A percentile compares a stretch with the other conserved stretches of the same genome.
Evolutionary conservation across 2,113 vertebrate species (phyloP).

Genomic region (Menidia beryllina): DNA sequence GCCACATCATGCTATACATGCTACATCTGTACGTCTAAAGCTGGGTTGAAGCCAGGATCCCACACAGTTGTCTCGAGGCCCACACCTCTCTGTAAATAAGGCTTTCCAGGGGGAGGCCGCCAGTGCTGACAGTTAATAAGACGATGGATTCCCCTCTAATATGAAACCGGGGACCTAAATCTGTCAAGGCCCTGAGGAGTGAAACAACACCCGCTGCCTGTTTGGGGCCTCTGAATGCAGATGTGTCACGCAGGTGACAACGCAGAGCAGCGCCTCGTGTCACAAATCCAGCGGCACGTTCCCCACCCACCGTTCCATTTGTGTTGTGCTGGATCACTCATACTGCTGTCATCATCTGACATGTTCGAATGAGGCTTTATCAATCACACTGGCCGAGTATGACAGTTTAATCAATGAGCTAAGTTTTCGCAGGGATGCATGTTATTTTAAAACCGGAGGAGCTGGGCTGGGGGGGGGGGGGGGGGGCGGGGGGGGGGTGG

Average conservation of each 20-base stretch:
- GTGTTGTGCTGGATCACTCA: constrained; percentile 61
- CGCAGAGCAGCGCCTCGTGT: constrained; percentile 38
- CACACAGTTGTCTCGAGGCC: neutral
- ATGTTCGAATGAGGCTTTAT: constrained; percentile 77
- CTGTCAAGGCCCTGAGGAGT: constrained; percentile 3
- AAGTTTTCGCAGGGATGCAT: constrained; percentile 48
- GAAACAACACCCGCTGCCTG: constrained; percentile 20
- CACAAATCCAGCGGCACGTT: neutral
- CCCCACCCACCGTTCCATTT: constrained; percentile 15
- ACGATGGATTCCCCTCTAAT: constrained; percentile 32
- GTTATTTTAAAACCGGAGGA: constrained; percentile 57
- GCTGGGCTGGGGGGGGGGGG: neutral
- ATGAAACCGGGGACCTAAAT: constrained; percentile 37
- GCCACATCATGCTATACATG: no score
- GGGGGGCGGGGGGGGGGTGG: neutral
- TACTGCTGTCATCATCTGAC: constrained; percentile 53
- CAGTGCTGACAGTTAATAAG: constrained; percentile 53
- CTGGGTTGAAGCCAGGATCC: neutral
- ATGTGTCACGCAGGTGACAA: constrained; percentile 59
- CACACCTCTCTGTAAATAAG: constrained; percentile 39
- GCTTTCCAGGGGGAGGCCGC: constrained; percentile 15
- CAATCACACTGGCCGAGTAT: constrained; percentile 68
- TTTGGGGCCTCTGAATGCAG: constrained; percentile 52
- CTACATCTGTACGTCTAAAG: neutral
- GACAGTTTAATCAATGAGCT: constrained; percentile 78